Evolutionary conservation across 2,888 invertebrate genomes (phyloP).

Genomic region (Nomada ruficornis): DNA sequence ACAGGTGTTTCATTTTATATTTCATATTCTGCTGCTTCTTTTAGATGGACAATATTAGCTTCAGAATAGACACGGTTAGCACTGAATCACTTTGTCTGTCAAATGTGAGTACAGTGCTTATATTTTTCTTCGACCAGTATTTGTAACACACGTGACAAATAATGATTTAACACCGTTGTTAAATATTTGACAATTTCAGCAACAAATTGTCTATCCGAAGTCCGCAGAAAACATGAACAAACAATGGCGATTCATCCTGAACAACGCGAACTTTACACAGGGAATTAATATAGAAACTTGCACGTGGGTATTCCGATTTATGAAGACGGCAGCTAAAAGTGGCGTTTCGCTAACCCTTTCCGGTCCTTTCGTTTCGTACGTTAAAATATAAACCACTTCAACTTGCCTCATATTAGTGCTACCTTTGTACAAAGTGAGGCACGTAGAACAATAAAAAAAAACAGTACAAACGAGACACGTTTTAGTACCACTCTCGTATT

Average conservation of each 20-base stretch:
- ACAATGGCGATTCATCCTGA: conserved; percentile 89
- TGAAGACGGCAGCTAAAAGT: not conserved
- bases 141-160: not conserved
- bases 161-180: not conserved
- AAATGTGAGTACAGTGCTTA: conserved; percentile 13
- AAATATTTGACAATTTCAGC: conserved; percentile 55
- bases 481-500: not conserved
- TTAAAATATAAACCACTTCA: not conserved
- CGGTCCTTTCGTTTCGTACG: not conserved
- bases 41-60: conserved; percentile 33
- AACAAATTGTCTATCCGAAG: conserved; percentile 87
- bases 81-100: conserved; percentile 26
- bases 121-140: not conserved
- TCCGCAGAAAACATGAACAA: conserved; percentile 86
- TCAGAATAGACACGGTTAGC: not conserved
- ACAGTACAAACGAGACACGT: not conserved
- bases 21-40: too few relatives aligned
- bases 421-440: not conserved
- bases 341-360: not conserved
- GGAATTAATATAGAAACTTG: conserved; percentile 88
- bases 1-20: too few relatives aligned
- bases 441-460: not conserved
- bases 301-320: conserved; percentile 31
- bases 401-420: not conserved
- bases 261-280: conserved; percentile 88